A percentile compares a stretch with the other conserved stretches of the same genome.
These are phyloP conservation scores for Pipa parva DNA, from an alignment of 2,113 vertebrate species.

Conservation along the genomic window DNA sequence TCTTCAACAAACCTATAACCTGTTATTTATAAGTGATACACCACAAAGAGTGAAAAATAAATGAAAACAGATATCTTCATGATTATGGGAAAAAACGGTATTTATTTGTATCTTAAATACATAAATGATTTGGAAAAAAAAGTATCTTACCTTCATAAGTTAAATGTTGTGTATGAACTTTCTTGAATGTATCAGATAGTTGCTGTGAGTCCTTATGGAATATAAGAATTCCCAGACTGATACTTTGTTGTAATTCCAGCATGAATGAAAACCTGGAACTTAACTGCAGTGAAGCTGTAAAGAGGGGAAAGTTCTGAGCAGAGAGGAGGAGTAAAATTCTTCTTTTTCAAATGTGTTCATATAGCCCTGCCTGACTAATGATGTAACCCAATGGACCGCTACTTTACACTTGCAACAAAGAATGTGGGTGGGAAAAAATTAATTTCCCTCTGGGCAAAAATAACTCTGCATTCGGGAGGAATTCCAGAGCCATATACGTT, in stretches of 20 bases:
- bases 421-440: conserved; percentile 25
- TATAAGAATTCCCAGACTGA: not conserved
- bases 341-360: conserved; percentile 7
- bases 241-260: conserved; percentile 15
- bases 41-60: too few relatives aligned
- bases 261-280: conserved; percentile 1
- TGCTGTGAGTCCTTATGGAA: not conserved
- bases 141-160: not conserved
- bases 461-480: conserved; percentile 28
- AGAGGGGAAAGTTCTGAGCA: conserved; percentile 23
- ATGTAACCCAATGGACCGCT: conserved; percentile 29
- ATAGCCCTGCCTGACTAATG: conserved; percentile 19
- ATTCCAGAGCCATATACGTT: conserved; percentile 13
- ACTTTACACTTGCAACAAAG: conserved; percentile 27
- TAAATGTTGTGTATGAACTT: not conserved
- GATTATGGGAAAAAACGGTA: too few relatives aligned
- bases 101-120: too few relatives aligned
- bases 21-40: too few relatives aligned
- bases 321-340: conserved; percentile 24
- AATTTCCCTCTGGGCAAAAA: conserved; percentile 29
- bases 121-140: not conserved
- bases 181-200: too few relatives aligned
- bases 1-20: too few relatives aligned
- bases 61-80: too few relatives aligned
- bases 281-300: conserved; percentile 8